Evolutionary conservation across 2,888 invertebrate species (phyloP).

Genomic region (Sarcophaga carnaria): DNA sequence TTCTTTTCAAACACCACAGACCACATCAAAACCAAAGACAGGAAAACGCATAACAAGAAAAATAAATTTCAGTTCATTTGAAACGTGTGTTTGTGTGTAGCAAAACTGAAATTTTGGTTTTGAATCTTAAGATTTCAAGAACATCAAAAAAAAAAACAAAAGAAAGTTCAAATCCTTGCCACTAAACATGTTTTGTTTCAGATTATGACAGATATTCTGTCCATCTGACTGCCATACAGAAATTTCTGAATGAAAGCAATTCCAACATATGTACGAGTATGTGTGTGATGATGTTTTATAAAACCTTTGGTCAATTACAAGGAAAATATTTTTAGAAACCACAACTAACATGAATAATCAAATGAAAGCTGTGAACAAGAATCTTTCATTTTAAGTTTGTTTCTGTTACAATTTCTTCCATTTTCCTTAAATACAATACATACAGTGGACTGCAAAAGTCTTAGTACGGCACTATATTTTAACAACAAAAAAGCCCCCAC

Average conservation of each 20-base stretch:
- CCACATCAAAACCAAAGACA: constrained; percentile 46
- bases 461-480: too few relatives aligned
- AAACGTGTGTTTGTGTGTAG: background rate
- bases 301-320: constrained; percentile 50
- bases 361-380: too few relatives aligned
- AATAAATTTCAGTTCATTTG: constrained; percentile 16
- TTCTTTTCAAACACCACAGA: constrained; percentile 24
- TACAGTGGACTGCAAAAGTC: too few relatives aligned
- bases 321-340: constrained; percentile 10
- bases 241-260: constrained; percentile 22
- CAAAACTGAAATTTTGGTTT: background rate
- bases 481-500: too few relatives aligned
- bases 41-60: background rate
- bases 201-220: background rate
- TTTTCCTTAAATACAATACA: background rate
- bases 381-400: too few relatives aligned
- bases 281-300: background rate
- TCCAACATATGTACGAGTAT: background rate
- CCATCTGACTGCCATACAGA: constrained; percentile 5
- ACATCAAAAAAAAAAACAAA: background rate
- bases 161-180: background rate
- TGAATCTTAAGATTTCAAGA: background rate
- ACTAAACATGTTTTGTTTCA: constrained; percentile 36
- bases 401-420: too few relatives aligned
- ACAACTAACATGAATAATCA: background rate